Evolutionary conservation across 2,113 vertebrate genomes (phyloP).

Genomic region (Oryzias celebensis): DNA sequence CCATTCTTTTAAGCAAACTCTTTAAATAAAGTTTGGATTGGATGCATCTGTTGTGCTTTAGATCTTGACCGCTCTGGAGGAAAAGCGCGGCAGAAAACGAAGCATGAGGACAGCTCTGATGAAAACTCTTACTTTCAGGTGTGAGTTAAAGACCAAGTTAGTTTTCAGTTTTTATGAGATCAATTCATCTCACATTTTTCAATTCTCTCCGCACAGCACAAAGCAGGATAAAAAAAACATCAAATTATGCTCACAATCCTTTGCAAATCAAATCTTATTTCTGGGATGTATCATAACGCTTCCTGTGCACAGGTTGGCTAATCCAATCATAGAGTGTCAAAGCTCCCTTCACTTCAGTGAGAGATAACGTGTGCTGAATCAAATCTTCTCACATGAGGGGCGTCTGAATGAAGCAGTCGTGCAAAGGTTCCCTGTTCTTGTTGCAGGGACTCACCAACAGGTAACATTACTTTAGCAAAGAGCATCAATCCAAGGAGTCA

Average conservation of each 20-base stretch:
- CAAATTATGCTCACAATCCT: conserved; percentile 51
- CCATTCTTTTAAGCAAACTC: too few species aligned
- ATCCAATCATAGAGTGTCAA: conserved; percentile 49
- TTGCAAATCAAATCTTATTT: conserved; percentile 60
- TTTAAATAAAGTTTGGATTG: too few species aligned
- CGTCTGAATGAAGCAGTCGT: conserved; percentile 38
- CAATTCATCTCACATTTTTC: conserved; percentile 24
- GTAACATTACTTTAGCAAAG: background rate
- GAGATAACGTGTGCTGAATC: conserved; percentile 48
- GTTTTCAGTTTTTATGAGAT: conserved; percentile 43
- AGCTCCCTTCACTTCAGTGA: conserved; percentile 20
- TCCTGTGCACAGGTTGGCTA: conserved; percentile 28
- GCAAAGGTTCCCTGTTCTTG: conserved; percentile 8
- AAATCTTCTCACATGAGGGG: conserved; percentile 28
- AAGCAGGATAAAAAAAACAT: conserved; percentile 40
- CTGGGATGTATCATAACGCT: conserved; percentile 26
- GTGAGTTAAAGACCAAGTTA: conserved; percentile 25
- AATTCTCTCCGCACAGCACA: conserved; percentile 21
- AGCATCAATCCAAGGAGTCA: too few species aligned
- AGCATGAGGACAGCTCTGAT: background rate
- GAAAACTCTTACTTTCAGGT: conserved; percentile 7
- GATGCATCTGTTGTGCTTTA: background rate
- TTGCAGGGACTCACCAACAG: background rate
- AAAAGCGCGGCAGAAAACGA: background rate
- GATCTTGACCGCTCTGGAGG: conserved; percentile 3